Evolutionary conservation across 2,797 vertebrate species (phyloP).

Genomic region (Karalla daura): DNA sequence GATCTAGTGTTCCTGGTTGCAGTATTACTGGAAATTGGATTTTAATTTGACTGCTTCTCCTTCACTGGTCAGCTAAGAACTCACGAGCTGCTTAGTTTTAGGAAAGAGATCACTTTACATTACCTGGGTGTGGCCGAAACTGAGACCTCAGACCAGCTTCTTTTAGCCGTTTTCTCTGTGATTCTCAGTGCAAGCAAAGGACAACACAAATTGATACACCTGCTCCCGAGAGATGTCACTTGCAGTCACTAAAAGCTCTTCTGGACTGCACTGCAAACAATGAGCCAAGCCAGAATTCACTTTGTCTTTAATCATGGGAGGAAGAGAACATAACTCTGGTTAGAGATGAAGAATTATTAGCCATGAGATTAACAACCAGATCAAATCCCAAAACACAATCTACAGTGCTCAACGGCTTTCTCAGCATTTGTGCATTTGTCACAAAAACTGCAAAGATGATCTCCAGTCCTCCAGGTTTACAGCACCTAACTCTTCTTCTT

Average conservation of each 20-base stretch:
- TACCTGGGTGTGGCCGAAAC: neutral
- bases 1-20: constrained; percentile 26
- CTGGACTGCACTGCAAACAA: neutral
- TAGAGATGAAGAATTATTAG: neutral
- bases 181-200: neutral
- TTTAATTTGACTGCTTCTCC: constrained; percentile 29
- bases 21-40: constrained; percentile 31
- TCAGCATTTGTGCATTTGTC: too few relatives aligned
- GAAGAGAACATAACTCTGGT: neutral
- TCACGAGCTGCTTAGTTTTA: constrained; percentile 16
- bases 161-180: constrained; percentile 1
- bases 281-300: neutral
- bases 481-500: too few relatives aligned
- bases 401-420: too few relatives aligned
- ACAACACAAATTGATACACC: neutral
- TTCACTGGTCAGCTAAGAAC: constrained; percentile 7
- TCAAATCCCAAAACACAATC: neutral
- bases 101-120: constrained; percentile 10
- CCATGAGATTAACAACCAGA: neutral
- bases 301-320: neutral
- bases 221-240: constrained; percentile 8
- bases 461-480: too few relatives aligned
- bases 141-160: constrained; percentile 10
- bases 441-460: too few relatives aligned
- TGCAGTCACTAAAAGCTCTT: neutral